These are phyloP conservation scores for Podarcis siculus DNA, from an alignment of 2,797 vertebrate species.

Conservation along the genomic window DNA sequence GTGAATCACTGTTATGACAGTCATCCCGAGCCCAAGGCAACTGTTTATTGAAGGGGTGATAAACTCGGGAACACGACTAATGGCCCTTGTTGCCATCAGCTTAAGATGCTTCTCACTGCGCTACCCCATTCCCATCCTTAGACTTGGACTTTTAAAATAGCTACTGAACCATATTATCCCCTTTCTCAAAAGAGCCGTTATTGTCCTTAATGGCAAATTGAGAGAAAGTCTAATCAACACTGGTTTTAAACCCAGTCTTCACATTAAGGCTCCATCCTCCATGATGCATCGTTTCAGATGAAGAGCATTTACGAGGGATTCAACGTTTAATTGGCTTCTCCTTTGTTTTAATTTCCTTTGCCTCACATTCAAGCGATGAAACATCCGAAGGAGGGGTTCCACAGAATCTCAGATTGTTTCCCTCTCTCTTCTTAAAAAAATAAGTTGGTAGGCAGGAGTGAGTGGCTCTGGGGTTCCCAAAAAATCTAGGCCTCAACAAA, in stretches of 20 bases:
- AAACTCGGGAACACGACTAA: slow-evolving; percentile 8
- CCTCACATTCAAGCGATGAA: slow-evolving; percentile 44
- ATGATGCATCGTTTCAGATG: slow-evolving; percentile 2
- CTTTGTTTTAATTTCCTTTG: slow-evolving; percentile 41
- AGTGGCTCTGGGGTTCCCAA: neutral
- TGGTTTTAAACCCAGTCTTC: slow-evolving; percentile 44
- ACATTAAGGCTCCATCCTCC: slow-evolving; percentile 49
- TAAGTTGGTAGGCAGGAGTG: slow-evolving; percentile 27
- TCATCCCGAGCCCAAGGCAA: neutral
- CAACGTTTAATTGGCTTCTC: neutral
- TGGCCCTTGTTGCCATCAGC: slow-evolving; percentile 17
- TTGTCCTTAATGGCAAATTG: slow-evolving; percentile 50
- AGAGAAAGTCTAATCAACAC: slow-evolving; percentile 60
- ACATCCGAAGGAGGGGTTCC: neutral
- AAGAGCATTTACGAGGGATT: slow-evolving; percentile 47
- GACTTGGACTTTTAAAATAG: slow-evolving; percentile 59
- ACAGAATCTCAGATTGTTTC: neutral
- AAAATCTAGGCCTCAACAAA: slow-evolving; percentile 1
- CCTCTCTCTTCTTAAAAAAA: slow-evolving; percentile 1
- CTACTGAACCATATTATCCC: slow-evolving; percentile 47
- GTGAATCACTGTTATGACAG: neutral
- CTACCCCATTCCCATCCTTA: slow-evolving; percentile 47
- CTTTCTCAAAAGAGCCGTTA: slow-evolving; percentile 60
- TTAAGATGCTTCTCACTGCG: slow-evolving; percentile 52
- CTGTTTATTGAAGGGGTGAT: slow-evolving; percentile 7